These are phyloP conservation scores for Ictalurus punctatus DNA, from an alignment of 2,113 vertebrate genomes.

Conservation along the genomic window DNA sequence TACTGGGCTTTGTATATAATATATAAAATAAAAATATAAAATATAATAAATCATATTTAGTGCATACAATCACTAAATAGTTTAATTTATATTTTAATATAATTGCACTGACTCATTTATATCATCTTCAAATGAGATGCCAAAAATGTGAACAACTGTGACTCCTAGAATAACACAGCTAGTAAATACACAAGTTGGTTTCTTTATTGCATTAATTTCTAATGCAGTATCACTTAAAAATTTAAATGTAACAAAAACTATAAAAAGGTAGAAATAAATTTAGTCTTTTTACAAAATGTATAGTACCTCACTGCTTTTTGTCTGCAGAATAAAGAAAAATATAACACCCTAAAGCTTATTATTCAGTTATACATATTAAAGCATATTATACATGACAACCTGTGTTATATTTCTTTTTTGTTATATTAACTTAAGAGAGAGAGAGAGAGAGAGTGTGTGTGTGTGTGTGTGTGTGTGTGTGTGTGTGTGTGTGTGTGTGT, in stretches of 20 bases:
- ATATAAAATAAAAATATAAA: not conserved
- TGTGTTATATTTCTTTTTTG: not conserved
- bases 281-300: not conserved
- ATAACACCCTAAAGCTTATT: not conserved
- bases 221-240: not conserved
- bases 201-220: not conserved
- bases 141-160: not conserved
- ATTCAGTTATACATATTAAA: not conserved
- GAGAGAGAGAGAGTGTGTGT: no score
- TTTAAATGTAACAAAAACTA: not conserved
- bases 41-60: not conserved
- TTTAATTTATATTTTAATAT: not conserved
- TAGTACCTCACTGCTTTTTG: not conserved
- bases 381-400: not conserved
- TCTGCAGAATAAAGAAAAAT: not conserved
- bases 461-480: no score
- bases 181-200: not conserved
- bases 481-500: no score
- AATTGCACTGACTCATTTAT: not conserved
- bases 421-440: not conserved
- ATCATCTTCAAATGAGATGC: not conserved
- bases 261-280: not conserved
- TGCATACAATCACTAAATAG: not conserved
- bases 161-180: not conserved
- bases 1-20: not conserved